These are phyloP conservation scores for Sparus aurata DNA, from an alignment of 2,797 vertebrate species.

Conservation along the genomic window DNA sequence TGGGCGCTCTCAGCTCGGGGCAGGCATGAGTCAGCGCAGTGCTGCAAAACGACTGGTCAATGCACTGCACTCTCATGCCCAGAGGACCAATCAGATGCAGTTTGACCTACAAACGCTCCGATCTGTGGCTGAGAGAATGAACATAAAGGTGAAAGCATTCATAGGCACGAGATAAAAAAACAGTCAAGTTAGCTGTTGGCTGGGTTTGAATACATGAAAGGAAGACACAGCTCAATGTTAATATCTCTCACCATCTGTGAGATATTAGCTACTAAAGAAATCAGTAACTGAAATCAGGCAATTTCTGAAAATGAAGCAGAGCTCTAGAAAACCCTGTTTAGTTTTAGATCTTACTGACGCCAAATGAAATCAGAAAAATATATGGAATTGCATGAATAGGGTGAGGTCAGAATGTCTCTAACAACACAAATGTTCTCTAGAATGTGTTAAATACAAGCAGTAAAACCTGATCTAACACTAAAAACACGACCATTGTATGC, in stretches of 20 bases:
- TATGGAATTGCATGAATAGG: background rate
- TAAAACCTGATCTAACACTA: background rate
- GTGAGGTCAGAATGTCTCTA: background rate
- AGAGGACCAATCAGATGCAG: conserved; percentile 91
- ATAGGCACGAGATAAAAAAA: conserved; percentile 2
- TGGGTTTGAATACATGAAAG: background rate
- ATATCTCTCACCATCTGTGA: background rate
- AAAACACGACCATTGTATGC: background rate
- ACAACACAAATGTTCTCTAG: background rate
- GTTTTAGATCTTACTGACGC: background rate
- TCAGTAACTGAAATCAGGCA: background rate
- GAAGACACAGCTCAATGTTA: background rate
- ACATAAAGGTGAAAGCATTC: conserved; percentile 87
- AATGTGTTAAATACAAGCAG: background rate
- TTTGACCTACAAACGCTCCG: conserved; percentile 92
- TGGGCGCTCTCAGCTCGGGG: conserved; percentile 94
- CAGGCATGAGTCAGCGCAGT: conserved; percentile 96
- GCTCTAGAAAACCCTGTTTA: background rate
- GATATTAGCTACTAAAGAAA: background rate
- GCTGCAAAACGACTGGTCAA: conserved; percentile 92
- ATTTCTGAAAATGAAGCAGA: background rate
- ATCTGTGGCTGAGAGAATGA: conserved; percentile 88
- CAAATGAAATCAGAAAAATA: background rate
- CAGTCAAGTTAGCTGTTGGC: accelerated
- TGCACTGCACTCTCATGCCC: conserved; percentile 90